Conservation (phyloP, 2,797 vertebrate species). For the Oreonectes daqikongensis region DNA sequence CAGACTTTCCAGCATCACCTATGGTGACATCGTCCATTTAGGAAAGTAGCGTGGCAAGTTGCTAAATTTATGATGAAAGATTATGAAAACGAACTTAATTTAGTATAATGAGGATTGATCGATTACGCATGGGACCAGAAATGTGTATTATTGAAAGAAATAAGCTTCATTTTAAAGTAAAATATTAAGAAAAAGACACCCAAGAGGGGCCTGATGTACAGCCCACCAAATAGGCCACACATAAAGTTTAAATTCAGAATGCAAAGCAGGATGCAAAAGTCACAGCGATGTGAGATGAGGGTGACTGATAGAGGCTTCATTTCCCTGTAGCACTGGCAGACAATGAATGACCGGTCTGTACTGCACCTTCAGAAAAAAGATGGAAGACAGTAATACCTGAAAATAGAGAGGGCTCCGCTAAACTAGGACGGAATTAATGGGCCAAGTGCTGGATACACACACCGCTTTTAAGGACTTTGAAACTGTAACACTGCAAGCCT, state of each 20-base stretch:
- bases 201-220: no score
- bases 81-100: no score
- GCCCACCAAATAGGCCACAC: slow-evolving; percentile 1
- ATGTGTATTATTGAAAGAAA: no score
- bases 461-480: neutral
- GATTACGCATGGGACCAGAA: no score
- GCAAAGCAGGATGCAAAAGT: slow-evolving; percentile 81
- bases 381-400: slow-evolving; percentile 51
- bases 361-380: slow-evolving; percentile 41
- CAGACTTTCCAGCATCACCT: no score
- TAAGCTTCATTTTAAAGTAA: no score
- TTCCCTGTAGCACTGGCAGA: slow-evolving; percentile 64
- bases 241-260: slow-evolving; percentile 60
- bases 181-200: no score
- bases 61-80: no score
- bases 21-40: no score
- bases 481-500: neutral
- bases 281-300: slow-evolving; percentile 59
- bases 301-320: slow-evolving; percentile 62
- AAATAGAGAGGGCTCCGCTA: slow-evolving; percentile 29
- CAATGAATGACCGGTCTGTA: slow-evolving; percentile 65
- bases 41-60: no score
- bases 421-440: slow-evolving; percentile 20
- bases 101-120: no score
- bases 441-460: neutral